Conservation (phyloP, 2,888 invertebrate species). For the Acleris emargana region DNA sequence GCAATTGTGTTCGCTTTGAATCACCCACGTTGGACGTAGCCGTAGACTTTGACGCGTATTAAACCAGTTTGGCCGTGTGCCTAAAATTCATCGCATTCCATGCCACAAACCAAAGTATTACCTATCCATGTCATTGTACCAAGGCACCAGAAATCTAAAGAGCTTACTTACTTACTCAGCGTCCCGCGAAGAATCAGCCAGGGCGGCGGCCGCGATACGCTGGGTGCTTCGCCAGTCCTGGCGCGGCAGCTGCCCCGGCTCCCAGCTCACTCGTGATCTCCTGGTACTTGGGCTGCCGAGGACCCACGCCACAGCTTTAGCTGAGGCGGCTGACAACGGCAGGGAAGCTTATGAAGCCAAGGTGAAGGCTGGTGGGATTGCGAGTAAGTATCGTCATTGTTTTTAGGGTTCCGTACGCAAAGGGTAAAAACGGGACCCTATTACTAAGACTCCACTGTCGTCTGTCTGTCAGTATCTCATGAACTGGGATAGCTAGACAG, state of each 20-base stretch:
- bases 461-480: no score
- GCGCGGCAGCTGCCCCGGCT: conserved; percentile 59
- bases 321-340: conserved; percentile 60
- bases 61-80: no score
- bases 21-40: no score
- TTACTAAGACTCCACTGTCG: no score
- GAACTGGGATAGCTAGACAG: no score
- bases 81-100: no score
- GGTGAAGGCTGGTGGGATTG: conserved; percentile 57
- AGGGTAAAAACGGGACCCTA: no score
- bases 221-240: conserved; percentile 70
- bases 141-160: background rate
- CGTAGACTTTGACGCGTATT: no score
- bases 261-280: conserved; percentile 66
- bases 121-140: no score
- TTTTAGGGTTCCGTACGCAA: background rate
- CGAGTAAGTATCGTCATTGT: conserved; percentile 49
- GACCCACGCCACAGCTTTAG: conserved; percentile 67
- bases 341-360: conserved; percentile 53
- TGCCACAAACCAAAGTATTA: no score
- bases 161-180: conserved; percentile 46
- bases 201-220: conserved; percentile 70
- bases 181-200: conserved; percentile 71
- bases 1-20: no score
- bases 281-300: conserved; percentile 72